Evolutionary conservation across 2,113 vertebrate genomes (phyloP).

Genomic region (Myiopsitta monachus): DNA sequence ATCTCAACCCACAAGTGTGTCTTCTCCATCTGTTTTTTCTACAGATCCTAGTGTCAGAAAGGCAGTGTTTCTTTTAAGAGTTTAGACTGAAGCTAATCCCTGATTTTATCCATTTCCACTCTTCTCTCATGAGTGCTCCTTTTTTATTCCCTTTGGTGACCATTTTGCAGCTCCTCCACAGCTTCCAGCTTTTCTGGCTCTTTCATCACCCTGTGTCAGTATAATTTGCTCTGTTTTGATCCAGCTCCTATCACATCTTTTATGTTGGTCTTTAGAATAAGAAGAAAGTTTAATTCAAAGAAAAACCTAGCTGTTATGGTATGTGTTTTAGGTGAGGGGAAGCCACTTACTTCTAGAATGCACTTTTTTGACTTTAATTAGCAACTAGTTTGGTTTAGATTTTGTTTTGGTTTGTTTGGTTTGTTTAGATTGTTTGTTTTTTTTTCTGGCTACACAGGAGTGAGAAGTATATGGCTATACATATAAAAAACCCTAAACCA

Average conservation of each 20-base stretch:
- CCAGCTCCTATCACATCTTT: not conserved
- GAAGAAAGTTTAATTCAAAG: not conserved
- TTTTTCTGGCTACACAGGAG: not conserved
- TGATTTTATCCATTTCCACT: not conserved
- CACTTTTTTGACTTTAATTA: not conserved
- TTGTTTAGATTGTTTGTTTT: not conserved
- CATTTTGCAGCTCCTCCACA: not conserved
- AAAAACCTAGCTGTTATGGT: not conserved
- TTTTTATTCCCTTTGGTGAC: not conserved
- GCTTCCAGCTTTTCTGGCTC: not conserved
- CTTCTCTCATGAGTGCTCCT: not conserved
- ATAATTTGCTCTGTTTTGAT: not conserved
- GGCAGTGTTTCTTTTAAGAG: not conserved
- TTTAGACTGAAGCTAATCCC: not conserved
- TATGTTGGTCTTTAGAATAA: not conserved
- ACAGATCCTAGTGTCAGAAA: not conserved
- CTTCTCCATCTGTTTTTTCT: not conserved
- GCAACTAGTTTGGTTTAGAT: not conserved
- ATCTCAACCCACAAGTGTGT: rapidly evolving
- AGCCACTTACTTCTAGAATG: not conserved
- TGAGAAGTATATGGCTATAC: not conserved
- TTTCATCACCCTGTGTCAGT: not conserved
- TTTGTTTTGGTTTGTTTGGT: not conserved
- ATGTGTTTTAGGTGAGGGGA: not conserved
- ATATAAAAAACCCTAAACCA: not conserved